Base-by-base conservation (phyloP, 2,888 invertebrate species). In the Mesoligia furuncula region DNA sequence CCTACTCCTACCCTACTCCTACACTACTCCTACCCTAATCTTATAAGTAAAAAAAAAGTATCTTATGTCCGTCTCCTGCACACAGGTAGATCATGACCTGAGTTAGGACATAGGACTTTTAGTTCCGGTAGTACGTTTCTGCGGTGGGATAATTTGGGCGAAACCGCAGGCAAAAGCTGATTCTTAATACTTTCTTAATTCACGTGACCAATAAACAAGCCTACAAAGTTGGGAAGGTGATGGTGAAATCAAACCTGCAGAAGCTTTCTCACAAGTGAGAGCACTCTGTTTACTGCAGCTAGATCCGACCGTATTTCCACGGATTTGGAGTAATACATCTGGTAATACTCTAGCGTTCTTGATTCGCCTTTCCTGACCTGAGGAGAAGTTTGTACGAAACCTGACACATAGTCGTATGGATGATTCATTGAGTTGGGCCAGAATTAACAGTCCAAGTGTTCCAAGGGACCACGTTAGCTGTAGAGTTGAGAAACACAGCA, bases 221-320 rank as follows among this genome's bases (percentile, higher is more conserved):
- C 17, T 39, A 51, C 20, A 48, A 24, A 27, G 24, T 74, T 42
- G 24, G 1, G 27, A 51, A 24, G 17, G 61, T 11, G 36, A 39
- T 20, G 13, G n/a, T 31, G 31, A 70, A 65, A 2, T 45, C 0
- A 57, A 65, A 39, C 17, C 3, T 45, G 36, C 11, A 59, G 9
- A 20, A 48, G 9, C 59, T 39, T 61, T 31, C 13, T n/a, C 1
- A 76, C 8, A 31, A 39, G 39, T 51, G n/a, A 39, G 24, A 17
- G 27, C 27, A 61, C 27, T 48, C 59, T 67, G 24, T 48, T 77
- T 70, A 54, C 6, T 62, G 51, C 48, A 68, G 7, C n/a, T 51
- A n/a, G 20, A 27, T 39, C n/a, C 20, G 11, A 61, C 31, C 17
- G 39, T 51, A 51, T 76, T 67, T 67, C 17, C n/a, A 6, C 31